Evolutionary conservation across 2,797 vertebrate species (phyloP), one percentile per base, ranked within the genome.

Genomic region (Enteromius paludinosus): DNA sequence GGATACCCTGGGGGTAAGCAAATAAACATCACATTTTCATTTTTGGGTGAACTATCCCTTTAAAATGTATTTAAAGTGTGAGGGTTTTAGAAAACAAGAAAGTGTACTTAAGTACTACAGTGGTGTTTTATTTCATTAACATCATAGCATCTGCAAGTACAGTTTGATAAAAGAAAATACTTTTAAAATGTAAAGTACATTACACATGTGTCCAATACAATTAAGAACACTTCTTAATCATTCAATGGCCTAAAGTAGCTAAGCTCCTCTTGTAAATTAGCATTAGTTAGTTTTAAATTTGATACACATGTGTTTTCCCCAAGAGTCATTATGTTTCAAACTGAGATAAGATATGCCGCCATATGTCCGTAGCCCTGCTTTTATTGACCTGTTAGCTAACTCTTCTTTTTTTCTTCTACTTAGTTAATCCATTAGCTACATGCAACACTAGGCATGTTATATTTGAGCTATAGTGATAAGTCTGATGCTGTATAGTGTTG

Each of bases 401-500:
- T 47, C 12, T 62, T 76, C 15, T 28, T 17, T 59, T 14, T 59
- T 25, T 28, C 14, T 23, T 59, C 5, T 38, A 33, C 8, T 56
- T 56, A 35, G 47, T 72, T 45, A 69, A 52, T 72, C 28, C 18
- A 33, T 25, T 43, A 69, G n/a, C n/a, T 52, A 12, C 20, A 49
- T 54, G 30, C 47, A 52, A 70, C 25, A 54, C 47, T 73, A 56
- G 20, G 30, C 20, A 59, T 62, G 3, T 25, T 38, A 41, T 38
- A 33, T 30, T 72, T 69, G 18, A 72, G 75, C 43, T 28, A 47
- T 72, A 28, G 28, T 49, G 66, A 45, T 38, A 28, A 18, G 23
- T 43, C 73, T 12, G 38, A 59, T 69, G 33, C 41, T 72, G n/a
- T 66, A 62, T 62, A 38, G 65, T 78, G 59, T 43, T 76, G 1